A percentile compares a stretch with the other conserved stretches of the same genome.
These are phyloP conservation scores for Carassius auratus DNA, from an alignment of 2,113 vertebrate species.

Conservation along the genomic window DNA sequence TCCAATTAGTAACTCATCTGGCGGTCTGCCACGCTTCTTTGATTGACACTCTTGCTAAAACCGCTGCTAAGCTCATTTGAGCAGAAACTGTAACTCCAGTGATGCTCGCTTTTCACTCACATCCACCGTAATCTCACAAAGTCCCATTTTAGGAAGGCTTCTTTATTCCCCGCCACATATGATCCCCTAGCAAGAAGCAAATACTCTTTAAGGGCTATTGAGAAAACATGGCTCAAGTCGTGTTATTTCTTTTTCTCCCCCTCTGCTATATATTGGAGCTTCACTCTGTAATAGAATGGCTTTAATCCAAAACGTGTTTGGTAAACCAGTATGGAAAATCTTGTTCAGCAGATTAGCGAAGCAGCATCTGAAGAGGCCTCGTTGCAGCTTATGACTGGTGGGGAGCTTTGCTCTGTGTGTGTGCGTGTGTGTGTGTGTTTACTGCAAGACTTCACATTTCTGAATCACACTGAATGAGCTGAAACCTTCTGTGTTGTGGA, in stretches of 20 bases:
- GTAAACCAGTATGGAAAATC: slow-evolving; percentile 74
- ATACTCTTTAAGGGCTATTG: slow-evolving; percentile 62
- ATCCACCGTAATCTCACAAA: slow-evolving; percentile 39
- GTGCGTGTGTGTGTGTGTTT: slow-evolving; percentile 5
- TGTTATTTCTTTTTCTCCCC: slow-evolving; percentile 47
- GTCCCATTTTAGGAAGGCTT: background rate
- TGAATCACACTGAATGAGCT: background rate
- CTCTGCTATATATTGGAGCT: slow-evolving; percentile 64
- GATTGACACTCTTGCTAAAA: background rate
- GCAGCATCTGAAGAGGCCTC: slow-evolving; percentile 62
- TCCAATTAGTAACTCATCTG: slow-evolving; percentile 19
- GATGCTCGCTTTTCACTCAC: slow-evolving; percentile 26
- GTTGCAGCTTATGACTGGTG: slow-evolving; percentile 69
- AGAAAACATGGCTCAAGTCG: slow-evolving; percentile 66
- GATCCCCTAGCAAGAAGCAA: slow-evolving; percentile 56
- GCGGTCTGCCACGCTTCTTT: background rate
- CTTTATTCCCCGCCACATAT: slow-evolving; percentile 52
- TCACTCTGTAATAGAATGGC: slow-evolving; percentile 73
- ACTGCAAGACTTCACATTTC: background rate
- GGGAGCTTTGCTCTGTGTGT: slow-evolving; percentile 58
- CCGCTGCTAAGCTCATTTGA: background rate
- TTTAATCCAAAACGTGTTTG: slow-evolving; percentile 75
- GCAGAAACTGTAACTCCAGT: background rate
- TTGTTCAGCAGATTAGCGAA: slow-evolving; percentile 75
- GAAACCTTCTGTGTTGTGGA: no score